Percentiles rank a stretch among this genome's conserved stretches.
These are phyloP conservation scores for Drosophila quinaria DNA, from an alignment of 2,888 invertebrate species.

Conservation along the genomic window DNA sequence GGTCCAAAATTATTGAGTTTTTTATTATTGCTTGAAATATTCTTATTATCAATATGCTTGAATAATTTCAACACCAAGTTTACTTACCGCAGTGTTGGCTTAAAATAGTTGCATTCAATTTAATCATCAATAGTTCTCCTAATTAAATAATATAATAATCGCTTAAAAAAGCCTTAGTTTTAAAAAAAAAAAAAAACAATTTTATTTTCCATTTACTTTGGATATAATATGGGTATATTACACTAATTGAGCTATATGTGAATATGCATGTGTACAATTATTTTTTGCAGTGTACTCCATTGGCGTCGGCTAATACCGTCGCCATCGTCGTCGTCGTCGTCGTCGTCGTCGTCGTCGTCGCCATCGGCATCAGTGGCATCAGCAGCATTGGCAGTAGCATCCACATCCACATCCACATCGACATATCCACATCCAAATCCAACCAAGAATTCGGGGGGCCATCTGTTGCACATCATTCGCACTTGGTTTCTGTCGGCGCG, in stretches of 20 bases:
- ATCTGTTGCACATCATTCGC: constrained; percentile 84
- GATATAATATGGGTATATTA: not conserved
- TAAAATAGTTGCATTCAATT: too few species aligned
- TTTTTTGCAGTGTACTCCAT: constrained; percentile 43
- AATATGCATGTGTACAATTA: too few species aligned
- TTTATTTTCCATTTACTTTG: not conserved
- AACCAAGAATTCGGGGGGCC: constrained; percentile 74
- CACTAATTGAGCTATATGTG: not conserved
- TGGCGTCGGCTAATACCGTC: constrained; percentile 55
- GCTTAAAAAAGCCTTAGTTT: not conserved
- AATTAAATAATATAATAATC: too few species aligned
- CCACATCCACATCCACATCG: constrained; percentile 5
- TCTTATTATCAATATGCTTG: too few species aligned
- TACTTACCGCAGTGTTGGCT: too few species aligned
- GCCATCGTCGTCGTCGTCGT: constrained; percentile 28
- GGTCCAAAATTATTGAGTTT: too few species aligned
- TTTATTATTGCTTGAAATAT: too few species aligned
- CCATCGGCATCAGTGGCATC: constrained; percentile 31
- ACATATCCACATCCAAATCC: constrained; percentile 15
- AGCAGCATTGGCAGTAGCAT: constrained; percentile 21
- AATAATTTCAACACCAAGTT: too few species aligned
- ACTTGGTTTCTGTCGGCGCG: constrained; percentile 81
- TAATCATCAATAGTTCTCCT: too few species aligned
- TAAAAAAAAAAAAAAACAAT: too few species aligned
- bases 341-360: constrained; percentile 18